Base-by-base conservation (phyloP, 2,797 vertebrate genomes). In the Protonibea diacanthus region DNA sequence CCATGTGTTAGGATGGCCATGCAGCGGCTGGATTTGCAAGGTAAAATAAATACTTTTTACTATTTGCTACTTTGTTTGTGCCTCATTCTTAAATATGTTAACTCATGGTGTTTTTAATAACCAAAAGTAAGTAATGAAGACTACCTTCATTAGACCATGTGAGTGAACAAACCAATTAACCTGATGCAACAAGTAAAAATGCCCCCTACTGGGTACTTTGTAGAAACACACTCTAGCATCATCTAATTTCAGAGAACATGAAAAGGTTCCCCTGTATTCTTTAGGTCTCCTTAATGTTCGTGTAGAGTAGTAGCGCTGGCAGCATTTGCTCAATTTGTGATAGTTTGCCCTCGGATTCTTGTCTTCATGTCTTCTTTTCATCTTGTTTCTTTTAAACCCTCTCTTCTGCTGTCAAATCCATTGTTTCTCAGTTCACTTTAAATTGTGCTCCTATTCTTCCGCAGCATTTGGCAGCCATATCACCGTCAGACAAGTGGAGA, bases 131-230 rank as follows among this genome's bases (percentile, higher is more conserved):
- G 7, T 33, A 8, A 8, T 33, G 33, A 33, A 33, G 33, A 33
- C 33, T 33, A 8, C 33, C 33, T 33, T 33, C 33, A 33, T 33
- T 33, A 33, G 7, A 1, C 33, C 7, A 33, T 66, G 55, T 52
- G 11, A 56, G n/a, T 21, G 57, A 71, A 45, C 17, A 20, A 56
- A 51, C 29, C 61, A 62, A 52, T 72, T 49, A 58, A 57, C 55
- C 55, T 73, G 45, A 72, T 66, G 81, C 86, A 86, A 89, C 83
- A 86, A 84, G 74, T 76, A 69, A 60, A 88, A 73, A 88, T 72
- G 58, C 92, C 79, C 82, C 71, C 91, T 88, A 75, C 88, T 92
- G 91, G 82, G 47, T 66, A 49, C 21, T 53, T 57, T 71, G 57
- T 62, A 49, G 69, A 86, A 88, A 55, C 82, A 74, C 81, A 88